A percentile compares a stretch with the other conserved stretches of the same genome.
These are phyloP conservation scores for Therioaphis trifolii DNA, from an alignment of 2,888 invertebrate genomes.

Conservation along the genomic window DNA sequence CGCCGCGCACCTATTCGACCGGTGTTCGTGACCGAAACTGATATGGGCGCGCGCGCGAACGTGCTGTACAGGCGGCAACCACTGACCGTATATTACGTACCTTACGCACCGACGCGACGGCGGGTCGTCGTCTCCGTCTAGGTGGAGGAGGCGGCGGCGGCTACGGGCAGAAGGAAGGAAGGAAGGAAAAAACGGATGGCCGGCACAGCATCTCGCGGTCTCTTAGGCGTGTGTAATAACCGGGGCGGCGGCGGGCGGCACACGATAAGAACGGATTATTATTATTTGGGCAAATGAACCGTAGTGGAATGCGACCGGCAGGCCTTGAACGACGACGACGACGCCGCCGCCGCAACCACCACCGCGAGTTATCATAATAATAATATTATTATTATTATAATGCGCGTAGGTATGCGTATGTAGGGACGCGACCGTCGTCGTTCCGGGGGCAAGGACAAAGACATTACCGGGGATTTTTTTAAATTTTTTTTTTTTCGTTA, in stretches of 20 bases:
- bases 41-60: neutral
- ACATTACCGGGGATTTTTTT: constrained; percentile 28
- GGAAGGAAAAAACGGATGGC: neutral
- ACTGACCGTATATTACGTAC: too few species aligned
- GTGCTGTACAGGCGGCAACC: too few species aligned
- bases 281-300: constrained; percentile 60
- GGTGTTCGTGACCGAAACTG: constrained; percentile 20
- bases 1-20: neutral
- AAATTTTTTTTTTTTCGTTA: neutral
- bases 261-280: constrained; percentile 28
- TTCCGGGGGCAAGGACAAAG: neutral
- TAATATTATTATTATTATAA: constrained; percentile 5
- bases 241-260: neutral
- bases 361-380: neutral
- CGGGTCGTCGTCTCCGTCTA: too few species aligned
- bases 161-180: constrained; percentile 8
- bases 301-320: constrained; percentile 61
- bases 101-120: too few species aligned
- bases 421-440: neutral
- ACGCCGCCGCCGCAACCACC: neutral
- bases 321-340: constrained; percentile 48
- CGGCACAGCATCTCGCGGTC: neutral
- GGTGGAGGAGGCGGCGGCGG: too few species aligned
- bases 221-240: constrained; percentile 31
- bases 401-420: neutral